Percentiles rank a stretch among this genome's conserved stretches.
Conservation (phyloP, 2,888 invertebrate species). For the Caenorhabditis doughertyi region DNA sequence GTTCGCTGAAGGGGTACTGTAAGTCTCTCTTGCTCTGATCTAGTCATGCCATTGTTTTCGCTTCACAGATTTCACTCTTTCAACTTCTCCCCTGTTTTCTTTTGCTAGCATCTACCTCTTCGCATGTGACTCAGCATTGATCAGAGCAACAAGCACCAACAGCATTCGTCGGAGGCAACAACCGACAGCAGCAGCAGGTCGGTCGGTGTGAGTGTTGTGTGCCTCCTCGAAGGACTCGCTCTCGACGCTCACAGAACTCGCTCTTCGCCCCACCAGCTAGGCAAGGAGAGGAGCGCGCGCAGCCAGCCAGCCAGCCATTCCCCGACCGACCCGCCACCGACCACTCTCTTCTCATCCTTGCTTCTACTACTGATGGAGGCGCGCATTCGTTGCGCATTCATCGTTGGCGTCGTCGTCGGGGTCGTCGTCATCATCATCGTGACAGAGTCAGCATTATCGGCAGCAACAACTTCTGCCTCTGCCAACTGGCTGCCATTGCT, state of each 20-base stretch:
- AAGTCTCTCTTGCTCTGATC: not conserved
- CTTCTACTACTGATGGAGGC: slow-evolving; percentile 41
- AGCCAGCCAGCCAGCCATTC: slow-evolving; percentile 36
- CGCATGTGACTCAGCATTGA: slow-evolving; percentile 52
- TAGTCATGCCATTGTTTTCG: no score
- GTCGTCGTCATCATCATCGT: slow-evolving; percentile 22
- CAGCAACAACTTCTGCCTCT: slow-evolving; percentile 15
- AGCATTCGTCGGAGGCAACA: slow-evolving; percentile 47
- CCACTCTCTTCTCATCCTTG: slow-evolving; percentile 56
- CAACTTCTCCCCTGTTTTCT: not conserved
- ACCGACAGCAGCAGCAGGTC: slow-evolving; percentile 45
- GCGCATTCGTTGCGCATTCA: slow-evolving; percentile 33
- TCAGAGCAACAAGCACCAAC: slow-evolving; percentile 37
- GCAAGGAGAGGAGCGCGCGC: slow-evolving; percentile 53
- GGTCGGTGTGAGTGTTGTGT: slow-evolving; percentile 55
- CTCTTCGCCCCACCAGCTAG: slow-evolving; percentile 54
- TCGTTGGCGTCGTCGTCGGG: slow-evolving; percentile 14
- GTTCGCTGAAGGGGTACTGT: no score
- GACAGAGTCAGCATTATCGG: slow-evolving; percentile 4
- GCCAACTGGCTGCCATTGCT: slow-evolving; percentile 6
- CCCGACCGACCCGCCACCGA: slow-evolving; percentile 44
- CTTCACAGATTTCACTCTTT: not conserved
- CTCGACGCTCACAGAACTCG: slow-evolving; percentile 57
- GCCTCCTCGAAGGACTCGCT: slow-evolving; percentile 51
- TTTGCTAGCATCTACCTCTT: not conserved